phyloP scores from a whole-genome alignment of 2,113 vertebrate genomes.

The Sinosuthora webbiana region DNA sequence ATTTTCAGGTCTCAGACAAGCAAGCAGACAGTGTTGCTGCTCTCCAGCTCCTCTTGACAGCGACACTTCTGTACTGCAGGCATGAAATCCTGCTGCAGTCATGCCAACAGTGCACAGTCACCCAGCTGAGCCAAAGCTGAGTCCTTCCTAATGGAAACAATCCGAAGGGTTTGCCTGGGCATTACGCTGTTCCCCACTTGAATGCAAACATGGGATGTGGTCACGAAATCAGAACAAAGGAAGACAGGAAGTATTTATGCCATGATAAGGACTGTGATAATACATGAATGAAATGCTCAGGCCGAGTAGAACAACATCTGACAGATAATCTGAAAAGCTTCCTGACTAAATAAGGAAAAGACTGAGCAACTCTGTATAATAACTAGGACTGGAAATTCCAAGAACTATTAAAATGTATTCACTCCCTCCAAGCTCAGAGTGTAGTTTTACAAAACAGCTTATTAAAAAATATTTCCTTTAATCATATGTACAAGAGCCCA shows the following conservation, averaged over 20 bases:
- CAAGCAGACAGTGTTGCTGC: neutral
- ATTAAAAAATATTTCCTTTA: conserved; percentile 14
- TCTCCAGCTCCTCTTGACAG: neutral
- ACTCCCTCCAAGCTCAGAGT: neutral
- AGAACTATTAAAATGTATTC: neutral
- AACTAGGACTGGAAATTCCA: neutral
- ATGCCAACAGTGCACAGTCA: neutral
- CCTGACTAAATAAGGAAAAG: conserved; percentile 14
- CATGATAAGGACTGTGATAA: neutral
- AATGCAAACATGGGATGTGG: neutral
- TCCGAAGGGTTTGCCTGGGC: neutral
- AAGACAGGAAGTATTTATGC: neutral
- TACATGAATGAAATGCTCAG: neutral
- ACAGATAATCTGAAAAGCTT: neutral
- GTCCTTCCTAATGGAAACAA: neutral
- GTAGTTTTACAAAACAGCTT: neutral
- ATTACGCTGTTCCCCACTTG: neutral
- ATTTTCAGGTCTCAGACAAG: neutral
- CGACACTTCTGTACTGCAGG: neutral
- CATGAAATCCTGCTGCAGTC: neutral
- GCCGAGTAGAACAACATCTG: neutral
- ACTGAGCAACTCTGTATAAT: neutral
- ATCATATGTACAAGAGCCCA: neutral
- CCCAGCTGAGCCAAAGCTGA: neutral
- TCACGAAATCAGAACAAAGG: neutral